Conservation (phyloP, 2,113 vertebrate genomes). For the Bubo blakistoni region DNA sequence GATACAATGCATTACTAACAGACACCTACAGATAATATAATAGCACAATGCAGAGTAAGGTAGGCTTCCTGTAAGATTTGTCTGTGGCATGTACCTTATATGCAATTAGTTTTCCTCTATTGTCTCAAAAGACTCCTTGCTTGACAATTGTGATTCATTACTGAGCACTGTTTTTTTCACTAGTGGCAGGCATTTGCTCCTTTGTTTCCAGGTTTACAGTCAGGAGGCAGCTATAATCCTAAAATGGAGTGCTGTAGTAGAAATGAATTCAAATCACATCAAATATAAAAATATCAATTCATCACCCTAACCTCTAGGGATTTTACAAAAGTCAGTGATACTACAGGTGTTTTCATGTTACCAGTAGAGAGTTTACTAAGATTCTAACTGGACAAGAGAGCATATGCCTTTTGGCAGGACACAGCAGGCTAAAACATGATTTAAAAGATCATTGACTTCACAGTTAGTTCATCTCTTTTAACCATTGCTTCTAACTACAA, state of each 20-base stretch:
- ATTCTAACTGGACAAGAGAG: neutral
- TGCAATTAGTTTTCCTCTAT: neutral
- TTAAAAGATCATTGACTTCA: neutral
- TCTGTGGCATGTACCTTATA: neutral
- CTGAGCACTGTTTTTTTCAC: neutral
- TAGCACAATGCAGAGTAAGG: neutral
- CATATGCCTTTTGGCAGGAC: neutral
- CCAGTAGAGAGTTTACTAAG: neutral
- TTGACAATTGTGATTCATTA: neutral
- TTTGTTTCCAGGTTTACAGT: neutral
- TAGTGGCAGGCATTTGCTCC: neutral
- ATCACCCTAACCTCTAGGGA: neutral
- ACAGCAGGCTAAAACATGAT: neutral
- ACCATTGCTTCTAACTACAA: neutral
- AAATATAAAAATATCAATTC: neutral
- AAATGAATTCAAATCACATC: neutral
- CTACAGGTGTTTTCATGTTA: neutral
- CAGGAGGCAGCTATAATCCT: neutral
- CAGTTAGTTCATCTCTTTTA: neutral
- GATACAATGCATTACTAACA: accelerated
- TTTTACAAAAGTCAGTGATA: neutral
- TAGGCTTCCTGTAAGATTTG: neutral
- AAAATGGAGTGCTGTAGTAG: neutral
- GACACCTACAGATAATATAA: neutral
- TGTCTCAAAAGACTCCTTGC: neutral